Evolutionary conservation across 2,113 vertebrate genomes (phyloP).

Genomic region (Peromyscus polionotus): DNA sequence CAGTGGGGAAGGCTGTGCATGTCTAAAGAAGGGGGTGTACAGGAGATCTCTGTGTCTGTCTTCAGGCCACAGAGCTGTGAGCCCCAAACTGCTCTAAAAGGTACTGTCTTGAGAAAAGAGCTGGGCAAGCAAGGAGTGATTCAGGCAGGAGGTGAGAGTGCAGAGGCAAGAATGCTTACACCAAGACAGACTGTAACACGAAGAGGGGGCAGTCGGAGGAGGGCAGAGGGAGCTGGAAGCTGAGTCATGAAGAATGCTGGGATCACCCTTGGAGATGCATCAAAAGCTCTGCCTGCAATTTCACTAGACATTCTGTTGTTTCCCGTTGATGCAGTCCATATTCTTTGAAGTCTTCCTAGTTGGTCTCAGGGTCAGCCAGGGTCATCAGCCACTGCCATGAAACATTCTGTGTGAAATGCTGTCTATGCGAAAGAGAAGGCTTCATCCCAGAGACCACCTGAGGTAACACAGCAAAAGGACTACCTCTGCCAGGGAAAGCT

Average conservation of each 20-base stretch:
- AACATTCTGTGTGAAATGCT: neutral
- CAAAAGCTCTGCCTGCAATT: neutral
- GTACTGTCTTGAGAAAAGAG: neutral
- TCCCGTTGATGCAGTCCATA: rapidly evolving
- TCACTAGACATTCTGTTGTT: neutral
- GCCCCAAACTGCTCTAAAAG: neutral
- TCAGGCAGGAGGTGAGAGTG: no score
- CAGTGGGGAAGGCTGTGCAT: neutral
- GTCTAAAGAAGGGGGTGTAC: neutral
- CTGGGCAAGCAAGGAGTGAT: neutral
- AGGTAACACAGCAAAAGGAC: neutral
- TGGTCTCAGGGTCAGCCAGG: neutral
- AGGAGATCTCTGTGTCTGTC: neutral
- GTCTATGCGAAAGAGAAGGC: neutral
- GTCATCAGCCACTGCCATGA: neutral
- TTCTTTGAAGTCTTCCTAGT: neutral
- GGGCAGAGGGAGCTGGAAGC: neutral
- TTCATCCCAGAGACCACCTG: neutral
- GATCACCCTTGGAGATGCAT: neutral
- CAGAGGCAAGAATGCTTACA: neutral
- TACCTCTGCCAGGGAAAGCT: neutral
- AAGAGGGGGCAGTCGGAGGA: neutral
- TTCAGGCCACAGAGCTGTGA: neutral
- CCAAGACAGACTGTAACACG: neutral
- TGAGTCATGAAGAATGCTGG: neutral